Base-by-base conservation (phyloP, 1,140 invertebrate genomes). In the Acromyrmex heyeri region DNA sequence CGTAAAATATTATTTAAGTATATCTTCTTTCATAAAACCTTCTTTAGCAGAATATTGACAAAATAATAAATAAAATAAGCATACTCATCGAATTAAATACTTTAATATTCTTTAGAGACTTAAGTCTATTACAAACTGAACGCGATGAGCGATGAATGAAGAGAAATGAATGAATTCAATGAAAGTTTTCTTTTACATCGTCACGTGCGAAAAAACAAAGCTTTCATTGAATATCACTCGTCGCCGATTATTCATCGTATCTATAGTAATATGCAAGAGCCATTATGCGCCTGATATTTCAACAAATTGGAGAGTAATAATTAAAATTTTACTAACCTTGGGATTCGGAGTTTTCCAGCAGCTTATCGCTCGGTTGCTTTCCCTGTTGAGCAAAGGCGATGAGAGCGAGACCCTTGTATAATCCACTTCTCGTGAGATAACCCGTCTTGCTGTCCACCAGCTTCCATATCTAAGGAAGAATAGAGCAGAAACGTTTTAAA, bases 321-420 rank as follows among this genome's bases (percentile, higher is more conserved):
- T 48, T 73, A 21, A 12, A 48, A 59, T 34, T 34, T 27, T 12
- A 69, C 62, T 79, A 93, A 97, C 97, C 97, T 96, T 96, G 96
- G 82, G 96, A 96, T 92, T 96, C 96, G 85, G 96, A 96, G 86
- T 96, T 96, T 90, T 97, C 97, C 87, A 97, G 93, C 1, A 97
- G 92, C 93, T 97, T 97, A 34, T 97, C 96, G 87, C 96, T 96
- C 18, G 97, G 95, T 57, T 96, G 94, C 93, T 97, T 97, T 44
- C 97, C 97, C 93, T 97, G 97, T 89, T 97, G 97, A 48, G 97
- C 96, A 91, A 97, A 96, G 5, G 96, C 97, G 64, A 97, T 95
- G 24, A 97, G 94, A 2, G 97, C 97, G 57, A 97, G 93, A 18
- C 96, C 97, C 95, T 97, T 97, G 92, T 97, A 97, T 8, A 97